Evolutionary conservation across 2,888 invertebrate genomes (phyloP), one percentile per base, ranked within the genome.

Genomic region (Octodonta nipae): DNA sequence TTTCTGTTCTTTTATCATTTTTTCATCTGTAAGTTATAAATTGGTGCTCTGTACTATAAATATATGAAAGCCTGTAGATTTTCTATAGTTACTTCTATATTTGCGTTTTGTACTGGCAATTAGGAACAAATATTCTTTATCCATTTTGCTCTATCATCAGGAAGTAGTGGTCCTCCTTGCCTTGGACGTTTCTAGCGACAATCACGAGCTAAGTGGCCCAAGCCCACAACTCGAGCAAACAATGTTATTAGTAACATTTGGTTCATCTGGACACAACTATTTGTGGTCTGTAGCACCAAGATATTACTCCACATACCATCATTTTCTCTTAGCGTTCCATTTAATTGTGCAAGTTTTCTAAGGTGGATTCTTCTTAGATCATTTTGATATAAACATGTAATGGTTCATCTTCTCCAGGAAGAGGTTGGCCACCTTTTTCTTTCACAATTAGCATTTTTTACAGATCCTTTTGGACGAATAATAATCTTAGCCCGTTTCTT

Each of bases 401-500:
- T 17, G 17, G 17, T 17, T 17, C 17, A 17, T 17, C 17, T 17
- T 17, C 17, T 17, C 17, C 17, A n/a, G n/a, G n/a, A n/a, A n/a
- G n/a, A n/a, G n/a, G n/a, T n/a, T n/a, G n/a, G n/a, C n/a, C n/a
- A n/a, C n/a, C n/a, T n/a, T n/a, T n/a, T 93, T 45, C 93, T 73
- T 1, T 61, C 55, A 4, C 55, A 54, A 41, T 55, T 55, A 1
- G 92, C 98, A 63, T 98, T 98, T 64, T 98, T 98, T 26, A 99
- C 93, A 4, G 95, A 96, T 4, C 98, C 98, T 66, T 99, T 99
- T 35, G 98, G 98, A 43, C 98, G 78, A 52, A 96, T 96, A 46
- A 96, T 96, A 38, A 96, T 96, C 66, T 95, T 95, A 1, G 89
- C 89, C 16, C 91, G 91, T 2, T 91, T 91, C 63, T 91, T 87